phyloP scores from a whole-genome alignment of 2,797 vertebrate genomes.

The Phoeniculus purpureus region DNA sequence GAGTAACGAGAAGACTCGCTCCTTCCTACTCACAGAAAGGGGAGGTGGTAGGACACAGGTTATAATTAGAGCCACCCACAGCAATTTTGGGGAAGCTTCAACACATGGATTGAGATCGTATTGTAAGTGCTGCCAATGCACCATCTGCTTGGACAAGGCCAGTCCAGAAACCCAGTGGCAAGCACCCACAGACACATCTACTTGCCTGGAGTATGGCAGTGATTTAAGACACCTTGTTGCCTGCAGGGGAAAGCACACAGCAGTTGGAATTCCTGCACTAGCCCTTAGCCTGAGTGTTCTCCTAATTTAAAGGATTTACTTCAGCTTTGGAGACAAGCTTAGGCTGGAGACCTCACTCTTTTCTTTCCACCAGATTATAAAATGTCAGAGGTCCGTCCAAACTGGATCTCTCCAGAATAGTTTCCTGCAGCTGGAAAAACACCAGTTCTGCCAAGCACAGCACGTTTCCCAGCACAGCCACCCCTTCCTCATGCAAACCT shows the following conservation, averaged over 20 bases:
- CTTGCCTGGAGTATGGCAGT: background rate
- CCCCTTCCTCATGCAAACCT: background rate
- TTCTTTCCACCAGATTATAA: background rate
- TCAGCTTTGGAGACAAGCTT: background rate
- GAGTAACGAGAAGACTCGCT: conserved; percentile 32
- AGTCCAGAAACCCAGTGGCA: background rate
- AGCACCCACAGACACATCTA: background rate
- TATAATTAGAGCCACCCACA: conserved; percentile 68
- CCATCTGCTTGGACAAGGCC: background rate
- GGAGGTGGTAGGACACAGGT: conserved; percentile 11
- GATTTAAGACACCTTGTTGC: background rate
- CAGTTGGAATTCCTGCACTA: background rate
- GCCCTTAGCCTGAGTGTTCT: background rate
- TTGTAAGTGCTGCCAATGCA: background rate
- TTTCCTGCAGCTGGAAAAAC: background rate
- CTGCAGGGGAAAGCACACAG: background rate
- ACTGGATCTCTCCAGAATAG: background rate
- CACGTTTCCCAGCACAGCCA: accelerated
- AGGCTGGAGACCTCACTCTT: background rate
- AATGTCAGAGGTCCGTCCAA: background rate
- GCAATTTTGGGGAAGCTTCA: conserved; percentile 46
- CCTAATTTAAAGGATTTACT: background rate
- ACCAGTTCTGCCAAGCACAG: background rate
- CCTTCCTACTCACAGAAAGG: conserved; percentile 30
- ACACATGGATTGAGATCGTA: background rate